These are phyloP conservation scores for Rosalia funebris DNA, from an alignment of 2,888 invertebrate species.

Conservation along the genomic window DNA sequence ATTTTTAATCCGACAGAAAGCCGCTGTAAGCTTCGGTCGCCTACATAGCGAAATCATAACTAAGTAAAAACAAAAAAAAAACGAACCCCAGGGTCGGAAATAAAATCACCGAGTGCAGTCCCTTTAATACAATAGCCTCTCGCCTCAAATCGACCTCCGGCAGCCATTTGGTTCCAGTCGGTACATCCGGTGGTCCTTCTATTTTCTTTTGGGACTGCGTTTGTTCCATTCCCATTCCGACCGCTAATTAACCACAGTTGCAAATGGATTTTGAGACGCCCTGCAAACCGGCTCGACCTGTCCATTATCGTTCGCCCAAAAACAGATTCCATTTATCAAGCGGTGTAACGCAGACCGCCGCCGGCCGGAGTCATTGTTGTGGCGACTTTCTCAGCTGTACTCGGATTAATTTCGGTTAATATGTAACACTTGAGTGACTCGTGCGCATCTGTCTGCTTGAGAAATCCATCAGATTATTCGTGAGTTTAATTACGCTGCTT, in stretches of 20 bases:
- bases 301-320: conserved; percentile 45
- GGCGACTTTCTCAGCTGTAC: conserved; percentile 34
- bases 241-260: conserved; percentile 53
- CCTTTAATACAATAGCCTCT: conserved; percentile 38
- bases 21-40: too few species aligned
- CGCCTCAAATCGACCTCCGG: conserved; percentile 36
- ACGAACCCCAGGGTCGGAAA: neutral
- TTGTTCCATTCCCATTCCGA: conserved; percentile 39
- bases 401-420: conserved; percentile 40
- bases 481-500: too few species aligned
- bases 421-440: conserved; percentile 27
- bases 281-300: conserved; percentile 42
- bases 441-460: too few species aligned
- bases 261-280: conserved; percentile 49
- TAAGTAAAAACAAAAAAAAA: neutral
- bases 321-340: conserved; percentile 46
- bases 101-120: conserved; percentile 25
- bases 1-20: too few species aligned
- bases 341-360: conserved; percentile 27
- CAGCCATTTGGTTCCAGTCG: conserved; percentile 27
- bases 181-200: conserved; percentile 37
- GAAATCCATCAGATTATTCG: too few species aligned
- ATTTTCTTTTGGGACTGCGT: conserved; percentile 35
- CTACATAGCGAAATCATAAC: neutral
- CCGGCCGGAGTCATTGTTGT: conserved; percentile 36